Conservation (phyloP, 2,888 invertebrate genomes). For the Julus scandinavius region DNA sequence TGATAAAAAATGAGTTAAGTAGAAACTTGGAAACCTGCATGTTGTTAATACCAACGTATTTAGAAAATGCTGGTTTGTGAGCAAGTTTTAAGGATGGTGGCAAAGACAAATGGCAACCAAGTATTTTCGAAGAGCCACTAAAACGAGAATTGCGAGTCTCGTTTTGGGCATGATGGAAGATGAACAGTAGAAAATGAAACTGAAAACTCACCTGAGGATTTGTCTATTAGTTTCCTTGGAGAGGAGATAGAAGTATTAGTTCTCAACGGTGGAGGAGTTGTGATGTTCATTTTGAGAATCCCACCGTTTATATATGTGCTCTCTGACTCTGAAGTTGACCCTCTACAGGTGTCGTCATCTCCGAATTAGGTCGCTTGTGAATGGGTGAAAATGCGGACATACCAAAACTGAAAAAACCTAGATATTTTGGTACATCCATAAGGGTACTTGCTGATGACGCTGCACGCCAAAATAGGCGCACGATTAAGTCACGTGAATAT, state of each 20-base stretch:
- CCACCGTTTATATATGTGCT: conserved; percentile 53
- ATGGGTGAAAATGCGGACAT: conserved; percentile 56
- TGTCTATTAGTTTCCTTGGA: neutral
- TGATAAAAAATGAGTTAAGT: neutral
- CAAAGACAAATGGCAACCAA: no score
- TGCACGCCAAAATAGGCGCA: conserved; percentile 35
- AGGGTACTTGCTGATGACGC: conserved; percentile 21
- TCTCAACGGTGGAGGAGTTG: conserved; percentile 49
- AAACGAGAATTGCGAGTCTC: no score
- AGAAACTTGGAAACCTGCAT: neutral
- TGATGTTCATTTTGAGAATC: conserved; percentile 49
- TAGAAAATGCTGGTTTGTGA: neutral
- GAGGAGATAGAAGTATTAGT: conserved; percentile 33
- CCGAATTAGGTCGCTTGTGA: conserved; percentile 56
- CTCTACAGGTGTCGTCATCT: conserved; percentile 53
- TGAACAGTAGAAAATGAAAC: neutral
- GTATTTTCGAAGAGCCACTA: no score
- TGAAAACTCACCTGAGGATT: conserved; percentile 38
- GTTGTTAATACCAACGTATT: neutral
- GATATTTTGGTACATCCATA: conserved; percentile 47
- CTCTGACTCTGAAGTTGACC: conserved; percentile 55
- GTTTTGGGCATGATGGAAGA: no score
- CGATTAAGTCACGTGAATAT: conserved; percentile 51
- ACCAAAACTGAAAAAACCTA: conserved; percentile 49
- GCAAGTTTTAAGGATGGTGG: no score